Evolutionary conservation across 2,113 vertebrate genomes (phyloP), one percentile per base, ranked within the genome.

Genomic region (Canis aureus): DNA sequence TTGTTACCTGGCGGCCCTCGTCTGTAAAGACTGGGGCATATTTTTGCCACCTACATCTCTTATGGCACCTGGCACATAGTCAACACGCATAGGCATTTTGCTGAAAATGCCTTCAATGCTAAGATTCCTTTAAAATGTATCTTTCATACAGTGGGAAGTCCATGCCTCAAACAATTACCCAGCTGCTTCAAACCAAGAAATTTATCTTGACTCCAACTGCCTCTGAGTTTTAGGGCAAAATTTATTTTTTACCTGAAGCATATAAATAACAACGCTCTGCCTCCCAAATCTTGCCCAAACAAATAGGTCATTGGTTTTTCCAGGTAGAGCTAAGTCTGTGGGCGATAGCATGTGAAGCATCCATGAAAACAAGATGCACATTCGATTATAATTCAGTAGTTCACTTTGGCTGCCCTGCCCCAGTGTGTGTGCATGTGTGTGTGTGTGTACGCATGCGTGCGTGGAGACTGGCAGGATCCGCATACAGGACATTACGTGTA

Each of bases 361-460:
- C 53, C 19, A 4, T 11, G 29, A 9, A 35, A 51, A 5, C 32
- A 17, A 64, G 91, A 22, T 2, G 29, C 4, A 11, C 5, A 2
- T 22, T 2, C 25, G 55, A 12, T n/a, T 66, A 5, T 55, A 35
- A 59, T 10, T 12, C 76, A 11, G 1, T 13, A 7, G n/a, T 27
- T 51, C 8, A 12, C n/a, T 11, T 3, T 17, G 67, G 16, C 51
- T 6, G 3, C 7, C 13, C 17, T 11, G 9, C 35, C 15, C 22
- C 4, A 8, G 9, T 11, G 11, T 51, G 35, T 29, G 22, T 22
- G 23, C 25, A 10, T 19, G 4, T 51, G 32, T 32, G 38, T 66
- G 23, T 69, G 23, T 11, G 25, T n/a, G 51, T 9, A 4, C 17
- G 15, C 2, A 0, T 5, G 0, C 11, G 7, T 10, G 20, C 2